Evolutionary conservation across 1,140 invertebrate genomes (phyloP).

Genomic region (Tribolium castaneum): DNA sequence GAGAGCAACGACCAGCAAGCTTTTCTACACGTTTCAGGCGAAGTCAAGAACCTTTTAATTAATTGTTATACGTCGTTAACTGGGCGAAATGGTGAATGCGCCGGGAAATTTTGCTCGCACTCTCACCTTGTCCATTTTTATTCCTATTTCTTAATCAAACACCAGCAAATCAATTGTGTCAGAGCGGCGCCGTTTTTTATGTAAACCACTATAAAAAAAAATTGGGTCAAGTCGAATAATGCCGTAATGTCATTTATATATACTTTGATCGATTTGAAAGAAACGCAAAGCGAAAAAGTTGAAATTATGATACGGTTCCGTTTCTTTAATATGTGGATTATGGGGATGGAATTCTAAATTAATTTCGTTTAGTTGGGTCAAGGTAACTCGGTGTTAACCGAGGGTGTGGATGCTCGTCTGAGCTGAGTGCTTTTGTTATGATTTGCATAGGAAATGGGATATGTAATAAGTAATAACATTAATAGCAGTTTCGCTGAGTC

Average conservation of each 20-base stretch:
- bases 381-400: slow-evolving; percentile 11
- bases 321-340: background rate
- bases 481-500: background rate
- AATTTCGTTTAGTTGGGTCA: slow-evolving; percentile 8
- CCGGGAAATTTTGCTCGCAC: background rate
- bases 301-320: background rate
- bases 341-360: slow-evolving; percentile 15
- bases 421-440: slow-evolving; percentile 12
- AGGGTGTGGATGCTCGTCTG: slow-evolving; percentile 23
- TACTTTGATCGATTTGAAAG: background rate
- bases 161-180: background rate
- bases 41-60: background rate
- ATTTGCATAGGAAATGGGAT: slow-evolving; percentile 31
- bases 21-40: background rate
- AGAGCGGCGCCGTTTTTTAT: background rate
- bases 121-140: background rate
- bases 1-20: background rate
- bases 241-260: slow-evolving; percentile 3
- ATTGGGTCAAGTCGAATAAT: slow-evolving; percentile 21
- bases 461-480: background rate
- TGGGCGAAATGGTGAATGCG: background rate
- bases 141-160: background rate
- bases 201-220: slow-evolving; percentile 6
- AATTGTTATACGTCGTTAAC: background rate
- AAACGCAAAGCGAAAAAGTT: background rate